These are phyloP conservation scores for Ascidia mentula DNA, from an alignment of 23 tunicate genomes.

Conservation along the genomic window DNA sequence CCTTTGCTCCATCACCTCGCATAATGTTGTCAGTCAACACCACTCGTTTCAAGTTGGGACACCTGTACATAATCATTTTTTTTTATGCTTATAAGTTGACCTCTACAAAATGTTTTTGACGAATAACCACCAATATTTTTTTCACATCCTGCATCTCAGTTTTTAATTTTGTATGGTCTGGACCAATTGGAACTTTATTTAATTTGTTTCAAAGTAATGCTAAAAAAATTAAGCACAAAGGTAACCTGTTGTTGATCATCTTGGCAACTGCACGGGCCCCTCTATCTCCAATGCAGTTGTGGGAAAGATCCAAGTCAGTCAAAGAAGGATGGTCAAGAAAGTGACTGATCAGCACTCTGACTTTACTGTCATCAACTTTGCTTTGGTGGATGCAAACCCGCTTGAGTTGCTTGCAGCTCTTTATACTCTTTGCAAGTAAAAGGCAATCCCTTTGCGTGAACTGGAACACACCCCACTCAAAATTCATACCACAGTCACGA, in stretches of 20 bases:
- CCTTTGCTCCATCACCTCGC: slow-evolving; percentile 81
- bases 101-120: not conserved
- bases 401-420: slow-evolving; percentile 56
- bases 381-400: slow-evolving; percentile 63
- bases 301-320: slow-evolving; percentile 64
- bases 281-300: slow-evolving; percentile 83
- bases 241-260: slow-evolving; percentile 83
- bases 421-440: slow-evolving; percentile 55
- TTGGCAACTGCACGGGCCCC: slow-evolving; percentile 95
- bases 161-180: not conserved
- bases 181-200: not conserved
- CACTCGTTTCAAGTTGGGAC: slow-evolving; percentile 76
- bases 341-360: slow-evolving; percentile 60
- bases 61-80: slow-evolving; percentile 62
- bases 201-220: not conserved
- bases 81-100: not conserved
- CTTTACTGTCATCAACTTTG: slow-evolving; percentile 81
- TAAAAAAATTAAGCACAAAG: not conserved
- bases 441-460: slow-evolving; percentile 92
- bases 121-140: not conserved
- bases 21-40: slow-evolving; percentile 67
- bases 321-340: slow-evolving; percentile 86
- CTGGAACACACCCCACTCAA: slow-evolving; percentile 93
- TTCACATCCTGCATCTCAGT: not conserved
- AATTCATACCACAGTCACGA: slow-evolving; percentile 96